Percentiles rank a stretch among this genome's conserved stretches.
These are phyloP conservation scores for Gulo gulo DNA, from an alignment of 2,113 vertebrate genomes.

Conservation along the genomic window DNA sequence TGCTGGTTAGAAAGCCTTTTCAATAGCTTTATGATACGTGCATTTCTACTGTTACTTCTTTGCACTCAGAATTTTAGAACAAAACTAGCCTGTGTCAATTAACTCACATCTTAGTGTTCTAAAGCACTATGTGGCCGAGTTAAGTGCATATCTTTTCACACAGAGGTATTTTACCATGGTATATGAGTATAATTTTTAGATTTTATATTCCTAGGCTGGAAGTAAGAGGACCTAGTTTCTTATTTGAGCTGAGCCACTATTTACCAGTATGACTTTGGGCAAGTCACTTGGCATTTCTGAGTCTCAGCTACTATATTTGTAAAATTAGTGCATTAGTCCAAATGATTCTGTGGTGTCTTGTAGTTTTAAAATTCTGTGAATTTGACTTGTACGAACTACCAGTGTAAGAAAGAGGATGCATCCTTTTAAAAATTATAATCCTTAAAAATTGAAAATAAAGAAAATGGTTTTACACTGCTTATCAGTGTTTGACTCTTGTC, in stretches of 20 bases:
- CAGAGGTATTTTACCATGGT: not conserved
- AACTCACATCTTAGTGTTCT: not conserved
- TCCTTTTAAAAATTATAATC: constrained; percentile 8
- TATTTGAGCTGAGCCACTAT: not conserved
- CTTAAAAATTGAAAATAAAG: constrained; percentile 38
- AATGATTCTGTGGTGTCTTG: not conserved
- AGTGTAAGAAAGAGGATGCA: not conserved
- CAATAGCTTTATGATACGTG: not conserved
- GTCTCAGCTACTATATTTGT: not conserved
- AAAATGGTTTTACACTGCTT: not conserved
- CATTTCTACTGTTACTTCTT: not conserved
- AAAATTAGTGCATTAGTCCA: not conserved
- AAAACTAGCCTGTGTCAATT: not conserved
- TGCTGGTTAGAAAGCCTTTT: constrained; percentile 18
- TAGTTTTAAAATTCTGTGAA: constrained; percentile 6
- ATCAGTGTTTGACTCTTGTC: not conserved
- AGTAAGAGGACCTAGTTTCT: not conserved
- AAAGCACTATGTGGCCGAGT: not conserved
- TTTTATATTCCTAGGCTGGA: not conserved
- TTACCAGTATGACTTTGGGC: not conserved
- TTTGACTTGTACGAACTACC: not conserved
- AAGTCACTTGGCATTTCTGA: not conserved
- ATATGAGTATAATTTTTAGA: not conserved
- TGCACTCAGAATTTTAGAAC: constrained; percentile 5
- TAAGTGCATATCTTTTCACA: not conserved